These are phyloP conservation scores for Urocyon cinereoargenteus DNA, from an alignment of 2,797 vertebrate genomes.

Conservation along the genomic window DNA sequence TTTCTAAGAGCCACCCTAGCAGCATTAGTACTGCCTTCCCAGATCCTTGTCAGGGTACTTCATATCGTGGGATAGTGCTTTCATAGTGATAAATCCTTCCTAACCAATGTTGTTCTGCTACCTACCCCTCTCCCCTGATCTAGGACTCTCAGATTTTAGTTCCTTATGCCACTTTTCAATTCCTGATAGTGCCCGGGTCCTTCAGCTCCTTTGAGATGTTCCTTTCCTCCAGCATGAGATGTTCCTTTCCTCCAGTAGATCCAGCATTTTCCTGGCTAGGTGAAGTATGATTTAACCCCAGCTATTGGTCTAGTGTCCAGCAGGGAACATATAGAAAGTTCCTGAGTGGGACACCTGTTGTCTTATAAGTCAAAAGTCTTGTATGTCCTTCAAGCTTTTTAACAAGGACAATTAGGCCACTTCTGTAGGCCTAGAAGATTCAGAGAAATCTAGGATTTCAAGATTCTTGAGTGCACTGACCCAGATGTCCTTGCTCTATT, in stretches of 20 bases:
- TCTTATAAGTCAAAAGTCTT: not conserved
- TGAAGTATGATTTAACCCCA: not conserved
- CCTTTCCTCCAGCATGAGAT: not conserved
- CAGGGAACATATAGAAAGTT: not conserved
- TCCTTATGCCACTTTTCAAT: not conserved
- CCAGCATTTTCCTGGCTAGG: not conserved
- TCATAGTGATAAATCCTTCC: not conserved
- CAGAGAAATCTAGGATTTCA: not conserved
- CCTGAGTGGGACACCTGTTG: not conserved
- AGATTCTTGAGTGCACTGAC: not conserved
- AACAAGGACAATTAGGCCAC: not conserved
- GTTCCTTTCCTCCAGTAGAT: not conserved
- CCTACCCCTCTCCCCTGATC: not conserved
- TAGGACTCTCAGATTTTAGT: not conserved
- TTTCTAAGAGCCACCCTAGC: not conserved
- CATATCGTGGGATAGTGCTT: not conserved
- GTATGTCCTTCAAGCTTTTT: conserved; percentile 7
- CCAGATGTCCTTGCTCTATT: not conserved
- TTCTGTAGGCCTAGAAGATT: not conserved
- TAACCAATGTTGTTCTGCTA: not conserved
- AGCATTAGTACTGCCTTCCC: not conserved
- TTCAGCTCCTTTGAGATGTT: not conserved
- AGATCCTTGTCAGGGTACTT: not conserved
- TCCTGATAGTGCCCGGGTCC: not conserved
- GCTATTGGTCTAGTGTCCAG: not conserved